A percentile compares a stretch with the other conserved stretches of the same genome.
phyloP scores from a whole-genome alignment of 2,888 invertebrate genomes.

The Melinaea marsaeus region DNA sequence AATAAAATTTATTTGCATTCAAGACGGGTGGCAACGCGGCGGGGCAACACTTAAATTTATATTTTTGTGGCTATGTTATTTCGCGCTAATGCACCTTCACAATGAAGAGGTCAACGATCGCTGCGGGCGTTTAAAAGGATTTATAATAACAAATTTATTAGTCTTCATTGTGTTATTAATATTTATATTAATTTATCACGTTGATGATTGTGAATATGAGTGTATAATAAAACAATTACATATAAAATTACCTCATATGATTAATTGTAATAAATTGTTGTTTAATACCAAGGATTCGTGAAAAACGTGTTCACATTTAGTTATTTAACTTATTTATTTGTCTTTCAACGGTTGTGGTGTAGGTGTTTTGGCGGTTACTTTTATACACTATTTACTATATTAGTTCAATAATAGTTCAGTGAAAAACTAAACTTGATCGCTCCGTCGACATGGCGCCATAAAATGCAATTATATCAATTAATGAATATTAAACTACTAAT shows the following conservation, averaged over 20 bases:
- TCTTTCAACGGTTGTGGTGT: too few relatives aligned
- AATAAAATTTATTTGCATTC: slow-evolving; percentile 54
- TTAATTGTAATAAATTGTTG: too few relatives aligned
- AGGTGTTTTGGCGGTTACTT: too few relatives aligned
- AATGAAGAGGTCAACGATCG: slow-evolving; percentile 48
- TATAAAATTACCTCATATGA: too few relatives aligned
- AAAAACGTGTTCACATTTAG: too few relatives aligned
- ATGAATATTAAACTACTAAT: slow-evolving; percentile 45
- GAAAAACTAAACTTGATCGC: slow-evolving; percentile 30
- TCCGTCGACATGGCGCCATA: slow-evolving; percentile 43
- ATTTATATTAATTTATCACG: too few relatives aligned
- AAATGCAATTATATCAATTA: slow-evolving; percentile 49
- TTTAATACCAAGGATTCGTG: too few relatives aligned
- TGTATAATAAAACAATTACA: too few relatives aligned
- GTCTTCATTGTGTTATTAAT: slow-evolving; percentile 2
- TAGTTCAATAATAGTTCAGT: too few relatives aligned
- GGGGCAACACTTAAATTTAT: slow-evolving; percentile 65
- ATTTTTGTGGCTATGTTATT: slow-evolving; percentile 70
- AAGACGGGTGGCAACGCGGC: slow-evolving; percentile 28
- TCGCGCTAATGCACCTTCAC: slow-evolving; percentile 65
- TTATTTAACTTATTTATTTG: too few relatives aligned
- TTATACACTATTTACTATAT: too few relatives aligned
- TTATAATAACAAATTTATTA: slow-evolving; percentile 35
- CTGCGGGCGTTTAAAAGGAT: slow-evolving; percentile 42
- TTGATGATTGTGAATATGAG: too few relatives aligned